Conservation (phyloP, 2,888 invertebrate species). For the Agrotis clavis region DNA sequence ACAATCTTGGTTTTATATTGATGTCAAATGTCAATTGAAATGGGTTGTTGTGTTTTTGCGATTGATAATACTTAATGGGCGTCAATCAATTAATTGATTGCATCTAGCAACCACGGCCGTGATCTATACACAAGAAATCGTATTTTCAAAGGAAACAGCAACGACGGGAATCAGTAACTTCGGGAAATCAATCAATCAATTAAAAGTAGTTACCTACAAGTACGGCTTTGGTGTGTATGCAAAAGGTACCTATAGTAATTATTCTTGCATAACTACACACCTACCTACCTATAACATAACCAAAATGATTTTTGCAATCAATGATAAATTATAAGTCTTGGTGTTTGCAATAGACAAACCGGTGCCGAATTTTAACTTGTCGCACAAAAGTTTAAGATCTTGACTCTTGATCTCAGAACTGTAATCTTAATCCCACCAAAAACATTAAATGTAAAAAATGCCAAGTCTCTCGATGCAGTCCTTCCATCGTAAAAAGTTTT, state of each 20-base stretch:
- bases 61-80: slow-evolving; percentile 7
- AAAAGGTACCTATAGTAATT: neutral
- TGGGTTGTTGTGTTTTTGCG: slow-evolving; percentile 27
- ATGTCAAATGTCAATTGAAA: slow-evolving; percentile 51
- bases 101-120: slow-evolving; percentile 4
- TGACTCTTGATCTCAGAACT: neutral
- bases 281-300: neutral
- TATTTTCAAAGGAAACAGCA: neutral
- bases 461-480: too few relatives aligned
- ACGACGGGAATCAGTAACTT: too few relatives aligned
- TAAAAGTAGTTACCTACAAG: too few relatives aligned
- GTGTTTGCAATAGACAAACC: neutral
- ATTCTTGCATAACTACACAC: neutral
- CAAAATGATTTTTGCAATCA: neutral
- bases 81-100: slow-evolving; percentile 32
- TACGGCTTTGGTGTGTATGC: too few relatives aligned
- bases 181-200: neutral
- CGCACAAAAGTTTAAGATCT: neutral
- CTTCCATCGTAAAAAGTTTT: too few relatives aligned
- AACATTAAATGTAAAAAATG: too few relatives aligned
- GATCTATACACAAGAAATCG: neutral
- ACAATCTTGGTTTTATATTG: slow-evolving; percentile 31
- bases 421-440: slow-evolving; percentile 9
- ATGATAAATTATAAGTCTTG: neutral
- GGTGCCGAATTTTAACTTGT: neutral